These are phyloP conservation scores for Stenoptilia bipunctidactyla DNA, from an alignment of 2,888 invertebrate genomes.

Conservation along the genomic window DNA sequence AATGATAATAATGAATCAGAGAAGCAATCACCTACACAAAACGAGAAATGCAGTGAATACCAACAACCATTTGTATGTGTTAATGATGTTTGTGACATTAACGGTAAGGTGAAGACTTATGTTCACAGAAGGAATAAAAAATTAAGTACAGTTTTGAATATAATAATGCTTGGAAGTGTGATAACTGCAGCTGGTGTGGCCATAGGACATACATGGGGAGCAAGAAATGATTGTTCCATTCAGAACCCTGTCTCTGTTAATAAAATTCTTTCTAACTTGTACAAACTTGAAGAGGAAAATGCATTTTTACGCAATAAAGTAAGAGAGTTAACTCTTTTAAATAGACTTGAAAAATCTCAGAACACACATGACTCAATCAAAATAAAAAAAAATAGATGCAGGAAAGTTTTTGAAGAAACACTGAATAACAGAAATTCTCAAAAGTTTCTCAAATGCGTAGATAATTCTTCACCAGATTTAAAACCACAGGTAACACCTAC, in stretches of 20 bases:
- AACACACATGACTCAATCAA: slow-evolving; percentile 26
- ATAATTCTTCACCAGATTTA: slow-evolving; percentile 25
- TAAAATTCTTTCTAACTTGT: slow-evolving; percentile 57
- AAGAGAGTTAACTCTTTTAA: slow-evolving; percentile 42
- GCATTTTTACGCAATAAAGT: slow-evolving; percentile 48
- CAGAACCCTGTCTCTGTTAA: slow-evolving; percentile 49
- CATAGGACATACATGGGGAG: slow-evolving; percentile 65
- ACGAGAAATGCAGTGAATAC: slow-evolving; percentile 4
- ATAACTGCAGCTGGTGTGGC: slow-evolving; percentile 63
- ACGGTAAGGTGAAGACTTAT: slow-evolving; percentile 53
- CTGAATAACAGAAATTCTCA: slow-evolving; percentile 36
- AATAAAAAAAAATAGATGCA: slow-evolving; percentile 43
- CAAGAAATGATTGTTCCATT: slow-evolving; percentile 48
- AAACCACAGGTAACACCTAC: slow-evolving; percentile 22
- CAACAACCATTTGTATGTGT: slow-evolving; percentile 8
- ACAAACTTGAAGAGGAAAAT: slow-evolving; percentile 64
- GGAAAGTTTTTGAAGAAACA: slow-evolving; percentile 54
- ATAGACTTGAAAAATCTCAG: slow-evolving; percentile 30
- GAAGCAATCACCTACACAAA: slow-evolving; percentile 23
- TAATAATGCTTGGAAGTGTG: slow-evolving; percentile 59
- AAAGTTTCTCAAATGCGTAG: slow-evolving; percentile 45
- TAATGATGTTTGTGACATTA: slow-evolving; percentile 30
- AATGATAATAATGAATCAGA: slow-evolving; percentile 30
- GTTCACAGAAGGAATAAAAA: slow-evolving; percentile 60
- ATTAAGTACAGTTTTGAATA: slow-evolving; percentile 55